Percentiles rank a stretch among this genome's conserved stretches.
phyloP scores from a whole-genome alignment of 2,797 vertebrate genomes.

The Manis crassicaudata region DNA sequence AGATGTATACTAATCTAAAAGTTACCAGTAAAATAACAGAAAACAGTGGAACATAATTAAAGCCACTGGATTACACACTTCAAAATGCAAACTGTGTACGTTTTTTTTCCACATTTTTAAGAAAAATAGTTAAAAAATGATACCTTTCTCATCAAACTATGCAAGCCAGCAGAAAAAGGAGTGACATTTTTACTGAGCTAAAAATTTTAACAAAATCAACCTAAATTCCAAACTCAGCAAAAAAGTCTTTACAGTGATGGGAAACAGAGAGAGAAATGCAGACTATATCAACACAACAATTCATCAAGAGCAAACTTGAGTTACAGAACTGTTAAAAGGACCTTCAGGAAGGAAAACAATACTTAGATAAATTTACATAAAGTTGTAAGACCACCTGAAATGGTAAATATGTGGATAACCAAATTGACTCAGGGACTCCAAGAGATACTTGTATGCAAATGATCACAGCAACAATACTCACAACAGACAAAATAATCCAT shows the following conservation, averaged over 20 bases:
- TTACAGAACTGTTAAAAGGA: neutral
- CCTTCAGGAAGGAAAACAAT: neutral
- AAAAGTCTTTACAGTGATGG: neutral
- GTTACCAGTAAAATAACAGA: too few relatives aligned
- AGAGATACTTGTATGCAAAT: neutral
- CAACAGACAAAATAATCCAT: neutral
- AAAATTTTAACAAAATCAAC: neutral
- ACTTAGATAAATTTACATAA: neutral
- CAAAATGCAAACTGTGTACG: too few relatives aligned
- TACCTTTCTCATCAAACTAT: neutral
- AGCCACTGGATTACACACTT: too few relatives aligned
- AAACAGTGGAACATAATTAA: too few relatives aligned
- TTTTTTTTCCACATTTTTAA: too few relatives aligned
- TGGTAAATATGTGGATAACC: neutral
- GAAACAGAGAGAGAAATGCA: neutral
- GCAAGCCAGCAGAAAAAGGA: neutral
- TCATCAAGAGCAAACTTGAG: neutral
- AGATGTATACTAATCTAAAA: too few relatives aligned
- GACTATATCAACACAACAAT: neutral
- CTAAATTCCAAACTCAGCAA: neutral
- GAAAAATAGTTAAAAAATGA: neutral
- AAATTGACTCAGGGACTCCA: neutral
- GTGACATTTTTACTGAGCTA: neutral
- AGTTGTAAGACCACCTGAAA: neutral
- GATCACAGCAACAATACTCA: neutral